Conservation (phyloP, 2,113 vertebrate species). For the Sylvietta virens region DNA sequence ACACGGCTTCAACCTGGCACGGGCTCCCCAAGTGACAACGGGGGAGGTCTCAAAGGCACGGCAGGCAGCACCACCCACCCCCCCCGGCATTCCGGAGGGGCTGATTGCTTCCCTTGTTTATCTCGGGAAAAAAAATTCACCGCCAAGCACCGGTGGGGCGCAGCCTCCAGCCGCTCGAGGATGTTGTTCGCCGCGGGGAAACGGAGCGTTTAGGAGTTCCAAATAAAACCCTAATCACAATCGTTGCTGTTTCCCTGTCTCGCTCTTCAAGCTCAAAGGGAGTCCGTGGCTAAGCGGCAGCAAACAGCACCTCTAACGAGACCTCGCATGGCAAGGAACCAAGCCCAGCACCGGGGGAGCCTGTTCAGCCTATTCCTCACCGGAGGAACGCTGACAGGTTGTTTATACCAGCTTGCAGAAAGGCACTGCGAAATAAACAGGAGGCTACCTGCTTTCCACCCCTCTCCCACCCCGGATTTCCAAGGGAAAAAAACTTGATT, state of each 20-base stretch:
- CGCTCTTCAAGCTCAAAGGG: not conserved
- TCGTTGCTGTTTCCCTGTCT: not conserved
- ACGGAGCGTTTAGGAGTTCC: not conserved
- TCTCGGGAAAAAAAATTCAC: not conserved
- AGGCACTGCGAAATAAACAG: not conserved
- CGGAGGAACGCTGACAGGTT: not conserved
- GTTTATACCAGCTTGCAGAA: not conserved
- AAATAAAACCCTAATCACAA: conserved; percentile 1
- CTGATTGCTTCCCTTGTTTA: conserved; percentile 36
- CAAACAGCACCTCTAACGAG: conserved; percentile 22
- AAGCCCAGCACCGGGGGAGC: not conserved
- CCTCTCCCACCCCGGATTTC: not conserved
- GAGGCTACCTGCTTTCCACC: not conserved
- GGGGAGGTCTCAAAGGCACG: not conserved
- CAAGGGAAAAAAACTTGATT: not conserved
- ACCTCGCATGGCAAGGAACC: not conserved
- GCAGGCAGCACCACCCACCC: conserved; percentile 7
- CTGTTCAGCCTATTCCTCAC: not conserved
- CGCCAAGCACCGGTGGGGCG: not conserved
- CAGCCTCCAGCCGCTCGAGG: not conserved
- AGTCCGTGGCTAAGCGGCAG: not conserved
- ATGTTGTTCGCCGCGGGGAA: not conserved
- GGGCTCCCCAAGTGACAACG: not conserved
- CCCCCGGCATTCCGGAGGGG: not conserved
- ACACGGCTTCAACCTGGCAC: not conserved